Evolutionary conservation across 2,797 vertebrate genomes (phyloP), one percentile per base, ranked within the genome.

Genomic region (Hirundo rustica): DNA sequence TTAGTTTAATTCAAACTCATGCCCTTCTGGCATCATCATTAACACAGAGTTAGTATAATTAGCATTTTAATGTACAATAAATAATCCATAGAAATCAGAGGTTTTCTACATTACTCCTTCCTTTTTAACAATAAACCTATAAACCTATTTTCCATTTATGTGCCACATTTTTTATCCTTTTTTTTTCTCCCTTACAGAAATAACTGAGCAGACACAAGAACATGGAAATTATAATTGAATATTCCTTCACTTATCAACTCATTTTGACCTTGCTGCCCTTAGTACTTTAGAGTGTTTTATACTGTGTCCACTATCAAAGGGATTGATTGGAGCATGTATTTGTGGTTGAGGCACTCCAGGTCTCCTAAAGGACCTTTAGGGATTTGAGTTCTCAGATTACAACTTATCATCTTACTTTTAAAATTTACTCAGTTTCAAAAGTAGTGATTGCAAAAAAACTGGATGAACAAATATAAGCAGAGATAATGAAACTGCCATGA

Each of bases 41-140:
- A 97, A 60, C 57, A 93, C 15, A 83, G 38, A 78, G 11, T 53
- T 57, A 76, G 29, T 76, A 66, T 68, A 74, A 96, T 96, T 95
- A 96, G 42, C 51, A 91, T 95, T 93, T 95, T 87, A 95, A 88
- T 94, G 23, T 85, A 78, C 53, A 87, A 93, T 76, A 96, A 95
- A 92, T 72, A 93, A 76, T 62, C 34, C 9, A 6, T 65, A 61
- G 2, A 26, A 55, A 16, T 36, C 0, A 2, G 16, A 9, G 0
- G 1, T 27, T 80, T 80, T 75, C 78, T 44, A 61, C 12, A 78
- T 73, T 78, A 55, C 9, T 65, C 10, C 5, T 76, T 84, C 8
- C 18, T 26, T 73, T 95, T 70, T 48, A 84, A 76, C 18, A 86
- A 51, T n/a, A 93, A 94, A 88, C 23, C 10, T 85, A 65, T 45